A percentile compares a stretch with the other conserved stretches of the same genome.
These are phyloP conservation scores for Anser cygnoides DNA, from an alignment of 2,113 vertebrate species.

Conservation along the genomic window DNA sequence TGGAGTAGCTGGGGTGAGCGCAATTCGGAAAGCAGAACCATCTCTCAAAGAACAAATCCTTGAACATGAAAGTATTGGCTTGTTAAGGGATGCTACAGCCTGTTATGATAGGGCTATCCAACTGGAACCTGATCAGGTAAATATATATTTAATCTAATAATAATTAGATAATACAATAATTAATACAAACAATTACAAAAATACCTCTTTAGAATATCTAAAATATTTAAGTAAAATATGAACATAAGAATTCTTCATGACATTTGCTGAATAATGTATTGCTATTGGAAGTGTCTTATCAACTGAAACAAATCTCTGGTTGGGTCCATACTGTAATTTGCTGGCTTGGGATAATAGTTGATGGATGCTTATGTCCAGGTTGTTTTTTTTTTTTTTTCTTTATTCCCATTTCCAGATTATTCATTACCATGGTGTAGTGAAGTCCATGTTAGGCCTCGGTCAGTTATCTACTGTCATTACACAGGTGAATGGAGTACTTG, in stretches of 20 bases:
- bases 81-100: constrained; percentile 94
- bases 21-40: constrained; percentile 92
- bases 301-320: background rate
- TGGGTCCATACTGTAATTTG: background rate
- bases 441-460: constrained; percentile 95
- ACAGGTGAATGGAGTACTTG: constrained; percentile 95
- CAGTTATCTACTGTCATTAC: constrained; percentile 96
- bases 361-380: background rate
- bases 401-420: constrained; percentile 80
- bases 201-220: background rate
- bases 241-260: background rate
- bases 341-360: background rate
- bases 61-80: constrained; percentile 96
- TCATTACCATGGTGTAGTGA: constrained; percentile 97
- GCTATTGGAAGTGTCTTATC: background rate
- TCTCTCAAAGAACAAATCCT: constrained; percentile 95
- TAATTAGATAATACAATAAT: background rate
- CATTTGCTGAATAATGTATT: background rate
- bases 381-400: background rate
- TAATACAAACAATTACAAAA: background rate
- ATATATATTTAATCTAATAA: background rate
- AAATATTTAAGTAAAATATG: background rate
- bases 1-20: constrained; percentile 93
- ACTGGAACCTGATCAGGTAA: constrained; percentile 94
- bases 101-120: constrained; percentile 97